phyloP scores from a whole-genome alignment of 1,140 invertebrate genomes.

The Ceratina japonica region DNA sequence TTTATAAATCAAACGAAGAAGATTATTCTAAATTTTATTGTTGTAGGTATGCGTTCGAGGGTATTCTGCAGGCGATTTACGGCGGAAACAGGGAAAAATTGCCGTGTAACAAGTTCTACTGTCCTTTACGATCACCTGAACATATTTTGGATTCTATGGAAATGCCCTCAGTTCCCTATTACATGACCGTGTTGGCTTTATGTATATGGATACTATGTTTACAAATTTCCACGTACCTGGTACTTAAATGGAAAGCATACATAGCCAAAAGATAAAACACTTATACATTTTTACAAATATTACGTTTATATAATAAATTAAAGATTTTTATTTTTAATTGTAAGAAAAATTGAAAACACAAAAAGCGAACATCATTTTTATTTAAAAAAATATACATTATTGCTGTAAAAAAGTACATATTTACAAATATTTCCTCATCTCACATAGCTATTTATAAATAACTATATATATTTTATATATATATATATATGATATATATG shows the following conservation, averaged over 20 bases:
- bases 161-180: constrained; percentile 71
- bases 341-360: background rate
- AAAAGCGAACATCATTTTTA: background rate
- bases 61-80: constrained; percentile 87
- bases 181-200: constrained; percentile 59
- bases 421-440: background rate
- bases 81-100: constrained; percentile 82
- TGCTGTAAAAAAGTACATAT: background rate
- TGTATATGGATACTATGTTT: constrained; percentile 67
- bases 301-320: too few species aligned
- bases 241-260: constrained; percentile 69
- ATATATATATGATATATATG: too few species aligned
- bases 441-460: background rate
- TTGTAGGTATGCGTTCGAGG: constrained; percentile 87
- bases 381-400: constrained; percentile 9
- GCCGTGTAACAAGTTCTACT: constrained; percentile 77
- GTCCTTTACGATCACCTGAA: constrained; percentile 59
- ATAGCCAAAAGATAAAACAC: constrained; percentile 47
- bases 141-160: constrained; percentile 67
- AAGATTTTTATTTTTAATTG: background rate
- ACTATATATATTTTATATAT: too few species aligned
- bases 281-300: background rate
- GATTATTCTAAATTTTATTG: constrained; percentile 50
- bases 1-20: too few species aligned
- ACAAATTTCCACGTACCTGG: constrained; percentile 64